Evolutionary conservation across 2,113 vertebrate species (phyloP).

Genomic region (Synchiropus splendidus): DNA sequence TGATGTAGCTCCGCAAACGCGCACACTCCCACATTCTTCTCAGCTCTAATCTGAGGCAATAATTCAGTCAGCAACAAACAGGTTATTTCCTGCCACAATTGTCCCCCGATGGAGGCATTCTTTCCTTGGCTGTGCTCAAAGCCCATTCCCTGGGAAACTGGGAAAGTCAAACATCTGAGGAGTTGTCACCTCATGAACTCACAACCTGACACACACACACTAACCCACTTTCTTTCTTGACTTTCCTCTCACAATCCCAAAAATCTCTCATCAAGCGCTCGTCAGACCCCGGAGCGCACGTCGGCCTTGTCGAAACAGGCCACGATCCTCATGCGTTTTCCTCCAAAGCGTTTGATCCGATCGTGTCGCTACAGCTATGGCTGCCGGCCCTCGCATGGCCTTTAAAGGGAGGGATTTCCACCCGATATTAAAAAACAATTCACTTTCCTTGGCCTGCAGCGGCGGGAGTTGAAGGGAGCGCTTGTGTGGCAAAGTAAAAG

Average conservation of each 20-base stretch:
- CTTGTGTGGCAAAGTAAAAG: constrained; percentile 45
- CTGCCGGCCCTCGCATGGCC: constrained; percentile 13
- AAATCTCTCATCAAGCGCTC: constrained; percentile 35
- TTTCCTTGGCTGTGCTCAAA: constrained; percentile 45
- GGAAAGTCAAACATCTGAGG: constrained; percentile 66
- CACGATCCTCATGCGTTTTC: constrained; percentile 23
- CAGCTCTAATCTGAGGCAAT: constrained; percentile 40
- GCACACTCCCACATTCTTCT: constrained; percentile 35
- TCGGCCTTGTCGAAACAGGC: constrained; percentile 41
- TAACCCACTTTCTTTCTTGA: constrained; percentile 21
- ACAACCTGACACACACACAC: constrained; percentile 32
- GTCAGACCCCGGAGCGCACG: constrained; percentile 38
- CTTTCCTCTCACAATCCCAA: constrained; percentile 13
- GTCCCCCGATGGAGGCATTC: constrained; percentile 38
- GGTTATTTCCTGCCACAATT: constrained; percentile 42
- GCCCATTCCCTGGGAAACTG: constrained; percentile 56
- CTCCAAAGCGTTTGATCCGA: constrained; percentile 35
- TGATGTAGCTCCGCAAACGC: constrained; percentile 42
- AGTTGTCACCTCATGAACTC: constrained; percentile 56
- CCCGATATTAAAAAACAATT: constrained; percentile 23
- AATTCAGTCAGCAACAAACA: constrained; percentile 46
- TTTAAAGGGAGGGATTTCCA: constrained; percentile 22
- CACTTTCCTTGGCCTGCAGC: constrained; percentile 30
- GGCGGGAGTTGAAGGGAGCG: not conserved
- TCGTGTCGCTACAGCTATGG: constrained; percentile 18